Conservation (phyloP, 2,797 vertebrate species). For the Clarias platycephalus region DNA sequence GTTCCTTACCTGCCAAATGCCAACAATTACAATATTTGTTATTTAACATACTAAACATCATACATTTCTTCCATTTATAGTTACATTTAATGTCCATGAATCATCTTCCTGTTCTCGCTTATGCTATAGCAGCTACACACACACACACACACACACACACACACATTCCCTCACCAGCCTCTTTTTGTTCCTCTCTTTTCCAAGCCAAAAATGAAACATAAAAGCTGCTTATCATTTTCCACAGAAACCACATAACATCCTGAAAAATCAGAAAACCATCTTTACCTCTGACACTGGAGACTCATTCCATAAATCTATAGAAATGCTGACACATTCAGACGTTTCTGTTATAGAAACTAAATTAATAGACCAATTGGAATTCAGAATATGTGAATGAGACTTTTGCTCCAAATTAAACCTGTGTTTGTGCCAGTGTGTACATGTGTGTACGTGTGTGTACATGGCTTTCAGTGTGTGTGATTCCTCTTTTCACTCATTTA, state of each 20-base stretch:
- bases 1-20: background rate
- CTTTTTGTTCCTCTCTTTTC: background rate
- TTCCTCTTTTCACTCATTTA: conserved; percentile 60
- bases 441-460: background rate
- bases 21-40: background rate
- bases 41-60: background rate
- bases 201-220: background rate
- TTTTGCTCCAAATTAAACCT: background rate
- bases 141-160: background rate
- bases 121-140: background rate
- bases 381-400: background rate
- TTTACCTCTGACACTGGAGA: background rate
- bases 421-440: background rate
- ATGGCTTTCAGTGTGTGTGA: background rate
- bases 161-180: background rate
- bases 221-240: background rate
- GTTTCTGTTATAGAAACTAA: background rate
- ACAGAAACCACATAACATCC: background rate
- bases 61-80: background rate
- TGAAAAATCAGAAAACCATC: background rate
- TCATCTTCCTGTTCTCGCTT: background rate
- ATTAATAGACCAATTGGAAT: conserved; percentile 2
- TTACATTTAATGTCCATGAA: background rate
- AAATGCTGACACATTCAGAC: background rate
- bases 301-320: background rate